phyloP scores from a whole-genome alignment of 1,140 invertebrate genomes.

The Drosophila willistoni region DNA sequence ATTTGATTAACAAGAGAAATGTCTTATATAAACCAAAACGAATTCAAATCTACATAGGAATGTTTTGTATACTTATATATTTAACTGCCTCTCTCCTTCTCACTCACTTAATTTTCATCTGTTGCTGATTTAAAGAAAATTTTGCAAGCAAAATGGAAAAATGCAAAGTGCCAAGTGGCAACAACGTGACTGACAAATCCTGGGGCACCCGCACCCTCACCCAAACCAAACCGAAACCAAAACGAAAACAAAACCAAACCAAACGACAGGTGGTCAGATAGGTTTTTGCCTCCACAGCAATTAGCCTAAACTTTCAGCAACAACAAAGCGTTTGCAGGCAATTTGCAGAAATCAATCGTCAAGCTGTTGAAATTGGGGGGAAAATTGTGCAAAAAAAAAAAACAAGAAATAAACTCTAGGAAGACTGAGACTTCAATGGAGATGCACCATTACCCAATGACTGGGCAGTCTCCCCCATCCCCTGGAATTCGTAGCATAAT shows the following conservation, averaged over 20 bases:
- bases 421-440: slow-evolving; percentile 1
- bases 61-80: slow-evolving; percentile 11
- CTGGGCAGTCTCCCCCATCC: slow-evolving; percentile 29
- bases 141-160: slow-evolving; percentile 40
- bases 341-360: slow-evolving; percentile 75
- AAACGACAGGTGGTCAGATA: slow-evolving; percentile 71
- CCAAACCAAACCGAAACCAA: not conserved
- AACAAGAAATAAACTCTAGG: slow-evolving; percentile 32
- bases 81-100: slow-evolving; percentile 6
- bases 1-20: slow-evolving; percentile 14
- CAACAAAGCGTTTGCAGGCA: slow-evolving; percentile 63
- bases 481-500: slow-evolving; percentile 42
- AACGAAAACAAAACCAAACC: slow-evolving; percentile 35
- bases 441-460: slow-evolving; percentile 22
- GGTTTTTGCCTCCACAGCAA: slow-evolving; percentile 52
- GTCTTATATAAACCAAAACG: slow-evolving; percentile 11
- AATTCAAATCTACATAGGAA: slow-evolving; percentile 35
- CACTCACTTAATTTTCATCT: slow-evolving; percentile 41
- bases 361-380: slow-evolving; percentile 72
- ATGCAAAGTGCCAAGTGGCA: slow-evolving; percentile 74
- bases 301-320: slow-evolving; percentile 74
- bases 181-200: slow-evolving; percentile 74
- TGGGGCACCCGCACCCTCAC: slow-evolving; percentile 37
- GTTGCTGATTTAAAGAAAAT: slow-evolving; percentile 53
- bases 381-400: slow-evolving; percentile 68